These are phyloP conservation scores for Murina feae DNA, from an alignment of 2,113 vertebrate species.

Conservation along the genomic window DNA sequence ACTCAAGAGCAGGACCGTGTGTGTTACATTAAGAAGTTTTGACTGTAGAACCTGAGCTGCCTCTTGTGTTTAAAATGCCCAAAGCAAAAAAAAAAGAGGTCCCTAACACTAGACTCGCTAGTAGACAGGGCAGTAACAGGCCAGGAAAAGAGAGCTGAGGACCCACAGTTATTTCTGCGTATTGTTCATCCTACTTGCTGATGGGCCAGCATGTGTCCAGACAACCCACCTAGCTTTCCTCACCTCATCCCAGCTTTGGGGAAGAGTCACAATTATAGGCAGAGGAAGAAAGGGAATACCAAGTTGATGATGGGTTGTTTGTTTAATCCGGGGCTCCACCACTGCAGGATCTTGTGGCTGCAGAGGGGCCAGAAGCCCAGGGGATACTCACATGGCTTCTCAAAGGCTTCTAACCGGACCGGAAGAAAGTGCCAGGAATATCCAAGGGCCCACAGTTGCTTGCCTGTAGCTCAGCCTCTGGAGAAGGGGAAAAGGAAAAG, in stretches of 20 bases:
- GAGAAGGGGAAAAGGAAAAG: background rate
- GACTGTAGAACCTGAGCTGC: background rate
- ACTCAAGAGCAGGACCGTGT: background rate
- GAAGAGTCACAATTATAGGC: background rate
- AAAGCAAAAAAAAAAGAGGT: background rate
- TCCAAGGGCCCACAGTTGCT: background rate
- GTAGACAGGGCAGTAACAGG: background rate
- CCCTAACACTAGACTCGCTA: background rate
- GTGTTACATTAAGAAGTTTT: background rate
- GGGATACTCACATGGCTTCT: background rate
- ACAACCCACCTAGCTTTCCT: background rate
- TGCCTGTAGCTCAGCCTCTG: background rate
- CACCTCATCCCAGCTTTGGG: background rate
- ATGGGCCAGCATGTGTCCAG: background rate
- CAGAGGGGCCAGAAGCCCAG: background rate
- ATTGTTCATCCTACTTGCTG: background rate
- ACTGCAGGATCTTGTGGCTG: background rate
- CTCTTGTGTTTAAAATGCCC: background rate
- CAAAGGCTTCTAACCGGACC: background rate
- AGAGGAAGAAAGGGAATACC: background rate
- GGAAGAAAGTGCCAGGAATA: constrained; percentile 31
- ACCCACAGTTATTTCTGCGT: background rate
- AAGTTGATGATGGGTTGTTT: background rate
- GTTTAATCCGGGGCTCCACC: background rate
- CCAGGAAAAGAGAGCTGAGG: background rate